Percentiles rank a stretch among this genome's conserved stretches.
These are phyloP conservation scores for Porites lutea DNA, from an alignment of 64 coral and sea anemone genomes.

Conservation along the genomic window DNA sequence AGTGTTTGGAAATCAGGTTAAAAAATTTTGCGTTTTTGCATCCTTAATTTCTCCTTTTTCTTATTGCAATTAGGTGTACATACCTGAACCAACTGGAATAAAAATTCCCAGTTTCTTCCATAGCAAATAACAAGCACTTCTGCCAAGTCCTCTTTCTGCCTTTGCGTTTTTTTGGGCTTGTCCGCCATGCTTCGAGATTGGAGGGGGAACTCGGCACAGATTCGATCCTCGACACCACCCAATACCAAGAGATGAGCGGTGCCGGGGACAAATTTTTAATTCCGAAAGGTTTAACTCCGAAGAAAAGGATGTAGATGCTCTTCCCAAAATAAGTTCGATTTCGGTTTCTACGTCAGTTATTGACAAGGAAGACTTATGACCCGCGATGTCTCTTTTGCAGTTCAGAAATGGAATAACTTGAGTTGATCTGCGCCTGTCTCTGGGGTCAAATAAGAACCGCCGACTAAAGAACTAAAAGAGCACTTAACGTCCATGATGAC, in stretches of 20 bases:
- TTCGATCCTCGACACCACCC: conserved; percentile 28
- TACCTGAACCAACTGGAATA: conserved; percentile 36
- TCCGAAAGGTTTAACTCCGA: neutral
- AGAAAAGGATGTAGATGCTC: neutral
- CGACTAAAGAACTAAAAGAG: conserved; percentile 10
- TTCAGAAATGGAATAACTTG: conserved; percentile 4
- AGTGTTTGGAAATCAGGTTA: too few relatives aligned
- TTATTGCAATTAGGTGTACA: too few relatives aligned
- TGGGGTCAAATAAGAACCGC: conserved; percentile 22
- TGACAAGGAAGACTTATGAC: neutral
- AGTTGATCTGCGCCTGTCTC: conserved; percentile 4
- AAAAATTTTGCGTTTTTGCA: too few relatives aligned
- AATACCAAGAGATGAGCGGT: conserved; percentile 19
- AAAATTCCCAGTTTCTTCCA: conserved; percentile 16
- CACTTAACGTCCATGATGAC: conserved; percentile 13
- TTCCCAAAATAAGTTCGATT: conserved; percentile 19
- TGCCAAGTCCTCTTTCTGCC: conserved; percentile 16
- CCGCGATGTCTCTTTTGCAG: conserved; percentile 16
- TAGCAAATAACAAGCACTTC: neutral
- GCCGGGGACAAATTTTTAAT: conserved; percentile 8
- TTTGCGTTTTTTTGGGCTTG: conserved; percentile 10
- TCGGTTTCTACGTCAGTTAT: neutral
- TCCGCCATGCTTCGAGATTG: neutral
- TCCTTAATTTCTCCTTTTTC: too few relatives aligned
- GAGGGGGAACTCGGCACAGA: conserved; percentile 19